Conservation (phyloP, 2,113 vertebrate species). For the Ceuthmochares aereus region DNA sequence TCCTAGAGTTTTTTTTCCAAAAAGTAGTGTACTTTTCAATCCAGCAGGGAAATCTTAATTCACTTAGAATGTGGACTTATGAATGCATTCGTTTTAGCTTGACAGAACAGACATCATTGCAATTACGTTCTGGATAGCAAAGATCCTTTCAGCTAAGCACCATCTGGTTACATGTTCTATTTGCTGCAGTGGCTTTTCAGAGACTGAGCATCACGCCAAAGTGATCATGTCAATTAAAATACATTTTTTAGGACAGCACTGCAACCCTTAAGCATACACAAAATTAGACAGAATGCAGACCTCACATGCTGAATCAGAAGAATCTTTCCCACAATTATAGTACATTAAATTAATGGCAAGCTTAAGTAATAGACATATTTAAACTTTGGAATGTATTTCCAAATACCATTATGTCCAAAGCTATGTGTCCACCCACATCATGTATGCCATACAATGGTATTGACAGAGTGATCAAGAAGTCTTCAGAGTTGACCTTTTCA, state of each 20-base stretch:
- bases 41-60: slow-evolving; percentile 56
- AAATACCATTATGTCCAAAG: neutral
- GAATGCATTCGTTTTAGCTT: slow-evolving; percentile 63
- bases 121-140: slow-evolving; percentile 21
- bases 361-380: slow-evolving; percentile 29
- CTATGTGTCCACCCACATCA: neutral
- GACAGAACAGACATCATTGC: slow-evolving; percentile 51
- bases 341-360: slow-evolving; percentile 1
- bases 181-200: slow-evolving; percentile 64
- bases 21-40: slow-evolving; percentile 45
- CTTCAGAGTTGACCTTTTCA: slow-evolving; percentile 4
- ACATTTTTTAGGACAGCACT: neutral
- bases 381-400: slow-evolving; percentile 25
- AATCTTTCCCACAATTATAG: neutral
- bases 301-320: slow-evolving; percentile 3
- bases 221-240: slow-evolving; percentile 36
- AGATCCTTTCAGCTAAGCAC: slow-evolving; percentile 57
- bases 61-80: slow-evolving; percentile 44
- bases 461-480: neutral
- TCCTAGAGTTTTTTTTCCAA: neutral
- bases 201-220: slow-evolving; percentile 53
- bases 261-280: neutral
- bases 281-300: slow-evolving; percentile 1
- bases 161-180: slow-evolving; percentile 60
- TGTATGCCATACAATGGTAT: neutral